Conservation (phyloP, 2,113 vertebrate genomes). For the Cyanoliseus patagonus region DNA sequence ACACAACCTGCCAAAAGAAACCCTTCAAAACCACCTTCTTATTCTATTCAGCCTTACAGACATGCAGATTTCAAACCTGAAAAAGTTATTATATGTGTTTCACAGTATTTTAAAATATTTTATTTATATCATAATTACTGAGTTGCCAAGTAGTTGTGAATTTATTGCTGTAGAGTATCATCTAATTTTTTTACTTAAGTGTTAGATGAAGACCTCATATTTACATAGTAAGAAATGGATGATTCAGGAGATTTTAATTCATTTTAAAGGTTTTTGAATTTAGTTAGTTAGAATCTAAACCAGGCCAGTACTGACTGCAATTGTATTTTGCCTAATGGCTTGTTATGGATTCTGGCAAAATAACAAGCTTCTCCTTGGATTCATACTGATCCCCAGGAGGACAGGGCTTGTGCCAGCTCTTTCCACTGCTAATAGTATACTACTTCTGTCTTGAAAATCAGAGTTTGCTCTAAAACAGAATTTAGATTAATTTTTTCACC, state of each 20-base stretch:
- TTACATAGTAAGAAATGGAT: not conserved
- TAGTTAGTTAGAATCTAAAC: not conserved
- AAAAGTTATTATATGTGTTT: not conserved
- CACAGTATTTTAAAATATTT: not conserved
- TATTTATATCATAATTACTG: not conserved
- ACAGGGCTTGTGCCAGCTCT: not conserved
- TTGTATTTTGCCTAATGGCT: not conserved
- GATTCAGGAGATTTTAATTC: not conserved
- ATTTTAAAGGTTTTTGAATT: constrained; percentile 16
- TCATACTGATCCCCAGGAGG: not conserved
- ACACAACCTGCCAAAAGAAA: not conserved
- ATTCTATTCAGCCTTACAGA: not conserved
- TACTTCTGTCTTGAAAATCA: not conserved
- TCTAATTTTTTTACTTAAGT: not conserved
- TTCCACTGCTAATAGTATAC: not conserved
- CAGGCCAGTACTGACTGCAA: not conserved
- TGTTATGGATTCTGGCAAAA: not conserved
- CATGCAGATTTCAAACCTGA: not conserved
- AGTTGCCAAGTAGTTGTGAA: not conserved
- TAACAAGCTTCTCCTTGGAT: not conserved
- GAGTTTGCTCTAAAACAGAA: not conserved
- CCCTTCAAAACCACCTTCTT: not conserved
- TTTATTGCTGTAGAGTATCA: not conserved
- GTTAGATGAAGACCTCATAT: not conserved
- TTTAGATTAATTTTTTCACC: not conserved